Conservation (phyloP, 2,113 vertebrate genomes). For the Conger conger region DNA sequence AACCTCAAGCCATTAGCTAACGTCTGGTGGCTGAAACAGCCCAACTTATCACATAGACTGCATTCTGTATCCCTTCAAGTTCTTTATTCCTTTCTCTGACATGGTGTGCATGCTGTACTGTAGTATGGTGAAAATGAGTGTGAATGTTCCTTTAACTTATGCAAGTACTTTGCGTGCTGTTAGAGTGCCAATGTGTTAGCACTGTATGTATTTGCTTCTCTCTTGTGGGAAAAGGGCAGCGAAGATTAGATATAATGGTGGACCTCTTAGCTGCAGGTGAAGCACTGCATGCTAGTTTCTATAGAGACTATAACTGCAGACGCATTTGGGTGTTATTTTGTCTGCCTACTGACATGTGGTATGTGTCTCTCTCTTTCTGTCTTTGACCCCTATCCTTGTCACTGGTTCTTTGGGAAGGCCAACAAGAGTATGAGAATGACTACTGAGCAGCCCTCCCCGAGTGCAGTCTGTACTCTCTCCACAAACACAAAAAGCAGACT, state of each 20-base stretch:
- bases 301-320: conserved; percentile 21
- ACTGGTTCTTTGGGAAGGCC: conserved; percentile 55
- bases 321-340: conserved; percentile 30
- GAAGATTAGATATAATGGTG: conserved; percentile 41
- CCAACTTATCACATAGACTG: not conserved
- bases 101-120: conserved; percentile 4
- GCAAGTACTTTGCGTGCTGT: conserved; percentile 14
- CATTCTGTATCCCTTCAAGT: conserved; percentile 15
- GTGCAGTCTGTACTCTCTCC: conserved; percentile 3
- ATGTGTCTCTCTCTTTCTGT: conserved; percentile 48
- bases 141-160: conserved; percentile 7
- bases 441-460: conserved; percentile 67
- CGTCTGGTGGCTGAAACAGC: not conserved
- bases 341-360: conserved; percentile 48
- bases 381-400: conserved; percentile 29
- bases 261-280: conserved; percentile 23
- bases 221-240: conserved; percentile 39
- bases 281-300: conserved; percentile 19
- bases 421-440: conserved; percentile 76
- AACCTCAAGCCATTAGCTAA: not conserved
- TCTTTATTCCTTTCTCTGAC: not conserved
- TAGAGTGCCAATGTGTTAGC: not conserved
- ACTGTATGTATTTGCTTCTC: conserved; percentile 53
- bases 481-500: conserved; percentile 14
- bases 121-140: no score